Conservation (phyloP, 1,140 invertebrate species). For the Drosophila kepulauana region DNA sequence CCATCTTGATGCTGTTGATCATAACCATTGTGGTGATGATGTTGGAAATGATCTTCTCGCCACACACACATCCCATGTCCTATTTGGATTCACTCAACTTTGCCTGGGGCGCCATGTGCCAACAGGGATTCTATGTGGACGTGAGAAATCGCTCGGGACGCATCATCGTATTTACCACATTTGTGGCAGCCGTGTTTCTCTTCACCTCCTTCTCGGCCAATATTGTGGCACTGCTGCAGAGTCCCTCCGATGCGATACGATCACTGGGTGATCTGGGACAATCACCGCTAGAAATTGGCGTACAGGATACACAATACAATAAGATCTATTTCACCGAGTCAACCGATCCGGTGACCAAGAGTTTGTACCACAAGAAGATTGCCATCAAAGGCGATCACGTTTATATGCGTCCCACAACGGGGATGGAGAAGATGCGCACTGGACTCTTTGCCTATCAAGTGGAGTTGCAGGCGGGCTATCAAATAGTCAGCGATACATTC, state of each 20-base stretch:
- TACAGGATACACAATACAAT: constrained; percentile 87
- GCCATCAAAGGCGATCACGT: constrained; percentile 85
- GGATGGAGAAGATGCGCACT: constrained; percentile 86
- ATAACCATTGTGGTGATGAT: constrained; percentile 72
- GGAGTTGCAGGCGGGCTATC: constrained; percentile 86
- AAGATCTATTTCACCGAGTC: constrained; percentile 87
- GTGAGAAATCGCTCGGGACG: constrained; percentile 85
- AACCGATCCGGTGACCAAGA: constrained; percentile 85
- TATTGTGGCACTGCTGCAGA: constrained; percentile 87
- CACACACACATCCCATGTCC: constrained; percentile 74
- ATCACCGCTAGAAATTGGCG: constrained; percentile 86
- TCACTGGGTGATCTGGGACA: constrained; percentile 86
- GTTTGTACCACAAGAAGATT: constrained; percentile 86
- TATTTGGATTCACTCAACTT: constrained; percentile 85
- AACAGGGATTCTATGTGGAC: constrained; percentile 87
- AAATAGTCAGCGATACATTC: constrained; percentile 87
- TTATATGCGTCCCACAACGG: constrained; percentile 85
- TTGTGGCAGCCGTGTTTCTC: constrained; percentile 86
- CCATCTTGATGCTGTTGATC: constrained; percentile 79
- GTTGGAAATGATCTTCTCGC: constrained; percentile 62
- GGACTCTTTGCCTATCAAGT: constrained; percentile 87
- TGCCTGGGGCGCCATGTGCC: constrained; percentile 87
- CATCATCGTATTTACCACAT: constrained; percentile 86
- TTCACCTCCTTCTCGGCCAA: constrained; percentile 88
- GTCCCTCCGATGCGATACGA: constrained; percentile 86